Evolutionary conservation across 1,140 invertebrate genomes (phyloP), one percentile per base, ranked within the genome.

Genomic region (Anagrus nilaparvatae): DNA sequence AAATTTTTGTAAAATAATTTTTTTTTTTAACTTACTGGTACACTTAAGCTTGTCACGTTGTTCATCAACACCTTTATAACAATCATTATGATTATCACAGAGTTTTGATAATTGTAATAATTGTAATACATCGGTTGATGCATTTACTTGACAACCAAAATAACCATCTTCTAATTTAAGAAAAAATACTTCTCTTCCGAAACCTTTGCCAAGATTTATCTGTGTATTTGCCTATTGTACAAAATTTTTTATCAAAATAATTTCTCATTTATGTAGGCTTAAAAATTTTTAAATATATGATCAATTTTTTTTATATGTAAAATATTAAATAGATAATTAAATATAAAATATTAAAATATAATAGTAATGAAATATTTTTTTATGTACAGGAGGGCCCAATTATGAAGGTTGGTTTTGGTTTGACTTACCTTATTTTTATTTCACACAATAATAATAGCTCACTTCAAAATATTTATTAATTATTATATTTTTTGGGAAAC

Each of bases 71-170:
- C 84, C 89, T 59, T 83, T 74, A 69, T 80, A 96, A 70, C 91
- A 96, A 60, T 96, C 87, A 48, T 80, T 77, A 48, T 77, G 73
- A 49, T 86, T 84, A 72, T 96, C 89, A 71, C 91, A 96, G 54
- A 96, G 75, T 74, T 87, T 90, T 38, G 89, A 93, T 56, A 96
- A 72, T 76, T 94, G 87, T 72, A 91, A 90, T 54, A 95, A 74
- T 75, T 95, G 89, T 59, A 96, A 74, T 56, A 95, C 82, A 68
- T 94, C 88, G 53, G 83, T 87, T 40, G 89, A 93, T 70, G 89
- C 87, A 73, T 96, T 96, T 44, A 94, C 87, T 77, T 96, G 91
- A 71, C 91, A 96, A 49, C 88, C 91, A 71, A 96, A 96, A 69
- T 90, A 94, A 54, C 91, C 91, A 73, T 94, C 89, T 76, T 95